phyloP scores from a whole-genome alignment of 2,113 vertebrate genomes.

The Atrichornis clamosus region DNA sequence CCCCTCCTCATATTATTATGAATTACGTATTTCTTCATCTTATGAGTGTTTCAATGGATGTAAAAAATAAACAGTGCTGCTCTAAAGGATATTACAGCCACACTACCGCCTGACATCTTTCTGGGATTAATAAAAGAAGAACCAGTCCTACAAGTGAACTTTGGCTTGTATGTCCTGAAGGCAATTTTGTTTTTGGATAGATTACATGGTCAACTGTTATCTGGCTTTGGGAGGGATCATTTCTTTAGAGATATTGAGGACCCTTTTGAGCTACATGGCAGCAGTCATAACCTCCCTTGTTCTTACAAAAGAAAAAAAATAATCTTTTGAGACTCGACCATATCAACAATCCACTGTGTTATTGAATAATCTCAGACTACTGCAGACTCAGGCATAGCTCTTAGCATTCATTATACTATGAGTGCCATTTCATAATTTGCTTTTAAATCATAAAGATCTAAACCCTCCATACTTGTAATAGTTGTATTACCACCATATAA shows the following conservation, averaged over 20 bases:
- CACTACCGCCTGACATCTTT: neutral
- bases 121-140: conserved; percentile 4
- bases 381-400: neutral
- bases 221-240: neutral
- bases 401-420: neutral
- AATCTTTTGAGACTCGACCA: neutral
- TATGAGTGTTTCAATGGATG: neutral
- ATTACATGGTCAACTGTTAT: conserved; percentile 1
- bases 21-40: conserved; percentile 25
- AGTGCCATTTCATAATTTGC: neutral
- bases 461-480: neutral
- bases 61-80: conserved; percentile 9
- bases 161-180: neutral
- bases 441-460: neutral
- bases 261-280: neutral
- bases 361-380: neutral
- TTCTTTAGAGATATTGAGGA: neutral
- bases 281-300: neutral
- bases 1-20: neutral
- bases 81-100: neutral
- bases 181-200: neutral
- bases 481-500: neutral
- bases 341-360: neutral
- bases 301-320: neutral
- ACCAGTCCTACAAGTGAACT: conserved; percentile 8